Evolutionary conservation across 2,113 vertebrate species (phyloP).

Genomic region (Ptyas mucosa): DNA sequence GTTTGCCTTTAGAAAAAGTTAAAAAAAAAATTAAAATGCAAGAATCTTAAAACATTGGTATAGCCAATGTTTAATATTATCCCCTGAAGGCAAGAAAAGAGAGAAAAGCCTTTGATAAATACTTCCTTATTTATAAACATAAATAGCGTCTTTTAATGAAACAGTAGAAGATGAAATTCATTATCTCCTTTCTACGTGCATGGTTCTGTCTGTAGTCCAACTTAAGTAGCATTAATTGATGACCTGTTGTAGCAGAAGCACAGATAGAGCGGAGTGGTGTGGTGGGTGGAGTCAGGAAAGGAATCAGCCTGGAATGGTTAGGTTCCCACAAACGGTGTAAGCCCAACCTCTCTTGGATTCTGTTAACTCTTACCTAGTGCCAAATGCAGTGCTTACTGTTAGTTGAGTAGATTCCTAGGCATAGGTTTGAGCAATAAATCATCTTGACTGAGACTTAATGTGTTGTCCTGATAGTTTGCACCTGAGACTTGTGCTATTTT

Average conservation of each 20-base stretch:
- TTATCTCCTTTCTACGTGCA: constrained; percentile 6
- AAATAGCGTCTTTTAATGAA: constrained; percentile 52
- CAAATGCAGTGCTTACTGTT: too few relatives aligned
- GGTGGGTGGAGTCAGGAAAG: too few relatives aligned
- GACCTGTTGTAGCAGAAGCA: background rate
- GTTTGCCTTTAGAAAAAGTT: constrained; percentile 55
- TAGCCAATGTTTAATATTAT: constrained; percentile 50
- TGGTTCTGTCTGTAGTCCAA: constrained; percentile 44
- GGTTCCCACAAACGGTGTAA: background rate
- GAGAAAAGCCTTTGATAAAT: constrained; percentile 60
- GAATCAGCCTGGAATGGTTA: background rate
- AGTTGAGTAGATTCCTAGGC: too few relatives aligned
- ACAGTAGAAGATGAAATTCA: constrained; percentile 34
- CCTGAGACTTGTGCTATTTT: constrained; percentile 7
- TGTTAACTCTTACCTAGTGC: background rate
- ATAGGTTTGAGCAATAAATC: too few relatives aligned
- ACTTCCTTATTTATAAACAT: constrained; percentile 60
- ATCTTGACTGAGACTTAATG: too few relatives aligned
- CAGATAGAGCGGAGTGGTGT: background rate
- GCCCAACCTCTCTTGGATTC: background rate
- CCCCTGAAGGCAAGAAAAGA: constrained; percentile 53
- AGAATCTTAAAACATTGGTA: constrained; percentile 43
- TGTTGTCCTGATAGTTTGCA: too few relatives aligned
- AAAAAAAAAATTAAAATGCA: background rate
- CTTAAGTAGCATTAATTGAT: constrained; percentile 52